phyloP scores from a whole-genome alignment of 2,888 invertebrate species.

The Drosophila borborema region DNA sequence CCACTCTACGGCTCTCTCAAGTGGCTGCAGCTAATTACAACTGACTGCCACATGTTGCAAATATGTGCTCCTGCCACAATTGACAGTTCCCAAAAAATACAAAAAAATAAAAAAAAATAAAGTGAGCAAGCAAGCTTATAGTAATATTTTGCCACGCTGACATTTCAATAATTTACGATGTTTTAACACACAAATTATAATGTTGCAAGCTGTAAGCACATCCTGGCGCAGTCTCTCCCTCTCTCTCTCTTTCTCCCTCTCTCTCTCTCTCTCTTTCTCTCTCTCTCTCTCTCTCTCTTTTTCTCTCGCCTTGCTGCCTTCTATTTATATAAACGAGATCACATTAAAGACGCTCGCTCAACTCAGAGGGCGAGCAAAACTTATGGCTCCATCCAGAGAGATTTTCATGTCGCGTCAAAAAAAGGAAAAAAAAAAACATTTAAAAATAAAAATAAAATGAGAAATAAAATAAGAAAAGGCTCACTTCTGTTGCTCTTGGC shows the following conservation, averaged over 20 bases:
- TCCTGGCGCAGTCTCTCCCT: slow-evolving; percentile 28
- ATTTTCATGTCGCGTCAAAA: slow-evolving; percentile 58
- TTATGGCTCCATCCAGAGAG: slow-evolving; percentile 74
- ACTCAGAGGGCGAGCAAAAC: slow-evolving; percentile 22
- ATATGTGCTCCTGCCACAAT: slow-evolving; percentile 76
- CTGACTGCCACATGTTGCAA: slow-evolving; percentile 79
- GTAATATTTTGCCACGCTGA: slow-evolving; percentile 71
- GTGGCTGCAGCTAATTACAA: slow-evolving; percentile 57
- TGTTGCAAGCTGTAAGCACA: slow-evolving; percentile 67
- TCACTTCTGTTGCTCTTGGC: slow-evolving; percentile 28
- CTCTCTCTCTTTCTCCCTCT: neutral
- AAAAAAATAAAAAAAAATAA: too few species aligned
- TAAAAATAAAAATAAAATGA: slow-evolving; percentile 13
- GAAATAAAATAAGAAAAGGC: slow-evolving; percentile 37
- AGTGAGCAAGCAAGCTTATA: slow-evolving; percentile 39
- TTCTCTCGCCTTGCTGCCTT: slow-evolving; percentile 32
- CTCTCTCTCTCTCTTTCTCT: too few species aligned
- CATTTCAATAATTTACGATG: slow-evolving; percentile 85
- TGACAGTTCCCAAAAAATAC: slow-evolving; percentile 58
- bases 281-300: neutral
- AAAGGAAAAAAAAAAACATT: slow-evolving; percentile 32
- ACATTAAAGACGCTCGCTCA: slow-evolving; percentile 62
- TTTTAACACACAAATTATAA: slow-evolving; percentile 84
- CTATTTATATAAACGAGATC: slow-evolving; percentile 81
- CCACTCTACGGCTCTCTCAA: slow-evolving; percentile 32